Percentiles rank a stretch among this genome's conserved stretches.
Conservation (phyloP, 1,140 invertebrate species). For the Glossosoma conforme region DNA sequence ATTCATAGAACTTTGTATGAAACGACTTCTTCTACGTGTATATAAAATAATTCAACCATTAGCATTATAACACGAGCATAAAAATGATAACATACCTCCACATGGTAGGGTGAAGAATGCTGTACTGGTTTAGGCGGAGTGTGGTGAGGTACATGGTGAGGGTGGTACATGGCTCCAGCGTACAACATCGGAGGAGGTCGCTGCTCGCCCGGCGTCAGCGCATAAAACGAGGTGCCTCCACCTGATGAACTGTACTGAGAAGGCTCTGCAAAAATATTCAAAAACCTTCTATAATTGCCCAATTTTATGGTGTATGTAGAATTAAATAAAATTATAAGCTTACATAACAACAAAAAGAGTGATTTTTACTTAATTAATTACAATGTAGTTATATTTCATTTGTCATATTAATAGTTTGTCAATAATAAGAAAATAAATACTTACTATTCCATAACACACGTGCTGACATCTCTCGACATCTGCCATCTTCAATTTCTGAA, state of each 20-base stretch:
- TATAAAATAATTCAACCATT: conserved; percentile 19
- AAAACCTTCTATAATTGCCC: too few species aligned
- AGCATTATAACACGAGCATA: conserved; percentile 37
- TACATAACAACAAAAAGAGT: too few species aligned
- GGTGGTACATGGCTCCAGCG: conserved; percentile 26
- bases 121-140: conserved; percentile 33
- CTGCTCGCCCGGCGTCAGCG: conserved; percentile 42
- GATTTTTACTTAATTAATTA: too few species aligned
- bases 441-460: conserved; percentile 79
- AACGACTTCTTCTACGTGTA: too few species aligned
- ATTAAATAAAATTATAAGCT: too few species aligned
- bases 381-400: neutral
- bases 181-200: conserved; percentile 41
- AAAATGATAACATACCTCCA: too few species aligned
- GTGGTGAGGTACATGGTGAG: conserved; percentile 33
- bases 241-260: conserved; percentile 41
- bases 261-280: conserved; percentile 36
- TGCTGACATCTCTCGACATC: conserved; percentile 66
- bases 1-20: too few species aligned
- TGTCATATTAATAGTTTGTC: neutral
- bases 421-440: too few species aligned
- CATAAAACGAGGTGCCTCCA: conserved; percentile 38
- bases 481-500: conserved; percentile 72
- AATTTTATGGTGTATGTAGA: too few species aligned
- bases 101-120: too few species aligned